A percentile compares a stretch with the other conserved stretches of the same genome.
These are phyloP conservation scores for Callimorpha dominula DNA, from an alignment of 2,888 invertebrate genomes.

Conservation along the genomic window DNA sequence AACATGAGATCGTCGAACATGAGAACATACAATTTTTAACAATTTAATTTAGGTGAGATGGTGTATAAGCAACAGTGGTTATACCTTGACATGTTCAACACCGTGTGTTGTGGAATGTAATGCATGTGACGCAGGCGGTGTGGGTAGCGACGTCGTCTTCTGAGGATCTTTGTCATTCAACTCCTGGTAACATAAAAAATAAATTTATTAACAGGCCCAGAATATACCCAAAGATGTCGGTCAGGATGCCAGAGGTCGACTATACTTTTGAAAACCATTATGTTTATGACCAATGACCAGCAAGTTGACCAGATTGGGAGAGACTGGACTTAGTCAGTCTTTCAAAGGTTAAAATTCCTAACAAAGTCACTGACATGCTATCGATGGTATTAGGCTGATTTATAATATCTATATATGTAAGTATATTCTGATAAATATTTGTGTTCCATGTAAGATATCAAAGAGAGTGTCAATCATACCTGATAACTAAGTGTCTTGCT, in stretches of 20 bases:
- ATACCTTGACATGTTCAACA: conserved; percentile 83
- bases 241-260: no score
- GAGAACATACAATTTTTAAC: no score
- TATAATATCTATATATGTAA: no score
- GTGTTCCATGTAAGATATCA: not conserved
- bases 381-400: no score
- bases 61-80: not conserved
- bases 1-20: no score
- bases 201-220: not conserved
- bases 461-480: conserved; percentile 53
- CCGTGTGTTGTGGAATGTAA: conserved; percentile 83
- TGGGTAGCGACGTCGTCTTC: conserved; percentile 76
- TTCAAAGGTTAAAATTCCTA: no score
- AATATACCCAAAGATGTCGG: no score
- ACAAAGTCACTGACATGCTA: no score
- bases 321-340: no score
- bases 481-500: conserved; percentile 92
- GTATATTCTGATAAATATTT: not conserved
- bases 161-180: conserved; percentile 82
- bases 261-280: no score
- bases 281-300: no score
- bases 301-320: no score
- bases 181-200: conserved; percentile 73
- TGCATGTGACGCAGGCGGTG: conserved; percentile 80
- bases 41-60: not conserved